A percentile compares a stretch with the other conserved stretches of the same genome.
These are phyloP conservation scores for Henicopernis longicauda DNA, from an alignment of 2,113 vertebrate species.

Conservation along the genomic window DNA sequence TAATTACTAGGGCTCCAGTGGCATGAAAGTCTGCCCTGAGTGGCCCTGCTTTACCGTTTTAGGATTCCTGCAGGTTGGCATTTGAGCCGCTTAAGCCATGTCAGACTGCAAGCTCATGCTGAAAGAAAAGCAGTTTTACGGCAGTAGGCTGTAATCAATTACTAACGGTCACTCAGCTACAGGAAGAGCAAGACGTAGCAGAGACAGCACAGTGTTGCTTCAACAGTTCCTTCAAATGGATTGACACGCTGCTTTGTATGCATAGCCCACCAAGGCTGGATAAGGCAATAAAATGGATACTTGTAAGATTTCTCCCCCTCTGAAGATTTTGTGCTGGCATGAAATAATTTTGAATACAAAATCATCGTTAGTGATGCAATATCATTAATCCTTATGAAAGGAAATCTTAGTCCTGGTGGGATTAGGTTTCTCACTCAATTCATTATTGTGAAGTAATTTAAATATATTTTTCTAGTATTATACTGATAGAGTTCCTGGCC, in stretches of 20 bases:
- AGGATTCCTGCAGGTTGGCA: neutral
- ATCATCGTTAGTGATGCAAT: slow-evolving; percentile 47
- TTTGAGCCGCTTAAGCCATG: neutral
- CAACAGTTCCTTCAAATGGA: neutral
- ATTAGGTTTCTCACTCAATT: slow-evolving; percentile 17
- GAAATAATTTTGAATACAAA: slow-evolving; percentile 51
- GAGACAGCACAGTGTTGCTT: neutral
- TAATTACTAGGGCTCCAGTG: neutral
- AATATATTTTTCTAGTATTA: slow-evolving; percentile 42
- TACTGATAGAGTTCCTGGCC: neutral
- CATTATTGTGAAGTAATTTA: slow-evolving; percentile 29
- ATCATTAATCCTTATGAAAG: slow-evolving; percentile 52
- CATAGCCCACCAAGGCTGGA: neutral
- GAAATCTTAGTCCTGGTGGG: slow-evolving; percentile 5
- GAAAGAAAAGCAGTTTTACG: neutral
- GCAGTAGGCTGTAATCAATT: neutral
- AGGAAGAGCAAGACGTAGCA: neutral
- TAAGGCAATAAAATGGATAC: slow-evolving; percentile 52
- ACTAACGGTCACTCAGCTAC: neutral
- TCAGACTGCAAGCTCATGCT: neutral
- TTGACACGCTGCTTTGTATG: neutral
- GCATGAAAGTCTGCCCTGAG: neutral
- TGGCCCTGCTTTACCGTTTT: neutral
- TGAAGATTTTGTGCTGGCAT: slow-evolving; percentile 40
- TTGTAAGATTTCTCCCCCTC: neutral